Percentiles rank a stretch among this genome's conserved stretches.
phyloP scores from a whole-genome alignment of 2,888 invertebrate species.

The Cotesia congregata region DNA sequence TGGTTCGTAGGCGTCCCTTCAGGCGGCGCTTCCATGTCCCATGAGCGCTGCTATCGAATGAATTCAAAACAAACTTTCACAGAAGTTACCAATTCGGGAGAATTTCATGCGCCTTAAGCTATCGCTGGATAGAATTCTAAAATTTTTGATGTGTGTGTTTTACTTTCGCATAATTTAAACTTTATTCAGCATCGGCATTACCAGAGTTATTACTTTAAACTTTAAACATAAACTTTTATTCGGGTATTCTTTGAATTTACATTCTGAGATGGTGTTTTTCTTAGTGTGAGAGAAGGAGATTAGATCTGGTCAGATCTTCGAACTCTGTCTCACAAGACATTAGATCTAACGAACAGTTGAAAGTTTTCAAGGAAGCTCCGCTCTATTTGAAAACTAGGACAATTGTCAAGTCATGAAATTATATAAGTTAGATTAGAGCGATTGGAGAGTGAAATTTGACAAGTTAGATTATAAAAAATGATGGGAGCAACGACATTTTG shows the following conservation, averaged over 20 bases:
- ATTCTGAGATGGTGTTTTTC: neutral
- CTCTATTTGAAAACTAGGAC: no score
- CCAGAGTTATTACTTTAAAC: constrained; percentile 3
- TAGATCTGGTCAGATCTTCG: no score
- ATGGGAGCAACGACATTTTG: no score
- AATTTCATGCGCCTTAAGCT: constrained; percentile 18
- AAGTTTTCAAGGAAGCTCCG: no score
- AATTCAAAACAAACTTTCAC: constrained; percentile 37
- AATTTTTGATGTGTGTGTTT: constrained; percentile 4
- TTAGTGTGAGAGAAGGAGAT: no score
- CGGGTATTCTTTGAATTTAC: neutral
- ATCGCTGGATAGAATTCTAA: neutral
- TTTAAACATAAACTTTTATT: neutral
- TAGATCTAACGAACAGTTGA: no score
- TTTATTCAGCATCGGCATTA: neutral
- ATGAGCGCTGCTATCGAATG: constrained; percentile 39
- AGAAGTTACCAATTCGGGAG: constrained; percentile 21
- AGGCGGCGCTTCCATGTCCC: constrained; percentile 44
- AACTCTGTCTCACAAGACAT: no score
- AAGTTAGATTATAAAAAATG: no score
- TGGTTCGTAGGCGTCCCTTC: constrained; percentile 40
- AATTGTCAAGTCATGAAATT: no score
- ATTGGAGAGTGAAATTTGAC: no score
- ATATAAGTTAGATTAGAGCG: no score
- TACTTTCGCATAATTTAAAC: constrained; percentile 17